Evolutionary conservation across 2,113 vertebrate species (phyloP), one percentile per base, ranked within the genome.

Genomic region (Pterocles gutturalis): DNA sequence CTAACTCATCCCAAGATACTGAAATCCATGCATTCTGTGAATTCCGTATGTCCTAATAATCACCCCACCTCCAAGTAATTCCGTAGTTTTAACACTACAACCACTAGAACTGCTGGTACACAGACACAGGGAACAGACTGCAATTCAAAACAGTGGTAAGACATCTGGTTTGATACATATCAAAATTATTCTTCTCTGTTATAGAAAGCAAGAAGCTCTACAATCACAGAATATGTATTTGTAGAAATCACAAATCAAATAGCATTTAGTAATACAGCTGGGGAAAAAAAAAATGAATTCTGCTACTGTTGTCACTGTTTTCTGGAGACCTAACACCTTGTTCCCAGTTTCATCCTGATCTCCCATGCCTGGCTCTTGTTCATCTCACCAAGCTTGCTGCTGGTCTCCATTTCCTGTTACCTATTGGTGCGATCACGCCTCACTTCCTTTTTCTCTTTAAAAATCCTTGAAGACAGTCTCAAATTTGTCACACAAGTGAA

Each of bases 251-350:
- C 24, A 73, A 9, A 75, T 38, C 81, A 66, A 64, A 34, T 38
- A 51, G 13, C 9, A 28, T 54, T 80, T 46, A 64, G 38, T 5
- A 73, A n/a, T 24, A 79, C 0, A 1, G n/a, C 65, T 15, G 24
- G 6, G 1, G 4, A 4, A 6, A 25, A 18, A 46, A 20, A 36
- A 25, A 26, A 19, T 1, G 0, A 2, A 7, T 71, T 81, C 61
- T 67, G 10, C 17, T 43, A 62, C 19, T 19, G 6, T 7, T 62
- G 14, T 33, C 60, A 61, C 18, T 57, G 15, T 61, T 94, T 25
- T 36, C 9, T 25, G 10, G 16, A 70, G 28, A 48, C 10, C 60
- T 53, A 53, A 60, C 18, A 64, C 9, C 20, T 65, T 48, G 4
- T 31, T 90, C 48, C 51, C 38, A 34, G 19, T 33, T 46, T 83